A percentile compares a stretch with the other conserved stretches of the same genome.
Conservation (phyloP, 2,888 invertebrate genomes). For the Ecliptopera silaceata region DNA sequence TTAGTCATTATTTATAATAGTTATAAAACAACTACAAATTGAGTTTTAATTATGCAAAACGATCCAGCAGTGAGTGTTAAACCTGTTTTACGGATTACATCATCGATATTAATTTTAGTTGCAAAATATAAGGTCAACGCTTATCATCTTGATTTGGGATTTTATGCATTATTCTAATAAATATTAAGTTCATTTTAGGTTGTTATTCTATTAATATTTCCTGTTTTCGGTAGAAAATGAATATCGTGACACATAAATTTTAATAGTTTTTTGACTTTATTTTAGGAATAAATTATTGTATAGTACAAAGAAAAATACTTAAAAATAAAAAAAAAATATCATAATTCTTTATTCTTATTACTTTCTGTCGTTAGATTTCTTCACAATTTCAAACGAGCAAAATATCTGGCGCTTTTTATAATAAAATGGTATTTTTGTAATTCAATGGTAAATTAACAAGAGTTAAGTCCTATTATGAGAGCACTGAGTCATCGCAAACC, state of each 20-base stretch:
- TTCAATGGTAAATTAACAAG: no score
- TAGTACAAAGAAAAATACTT: no score
- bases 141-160: not conserved
- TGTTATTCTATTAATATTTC: not conserved
- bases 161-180: not conserved
- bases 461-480: not conserved
- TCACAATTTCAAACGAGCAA: no score
- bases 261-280: no score
- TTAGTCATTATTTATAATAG: slow-evolving; percentile 12
- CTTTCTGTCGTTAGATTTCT: no score
- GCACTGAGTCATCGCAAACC: slow-evolving; percentile 16
- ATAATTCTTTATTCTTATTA: no score
- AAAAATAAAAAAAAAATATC: no score
- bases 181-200: not conserved
- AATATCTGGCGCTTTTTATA: no score
- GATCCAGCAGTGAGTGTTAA: slow-evolving; percentile 2
- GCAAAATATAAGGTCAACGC: slow-evolving; percentile 23
- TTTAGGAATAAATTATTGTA: no score
- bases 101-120: slow-evolving; percentile 35
- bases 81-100: slow-evolving; percentile 37
- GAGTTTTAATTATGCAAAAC: slow-evolving; percentile 18
- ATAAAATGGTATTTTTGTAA: no score
- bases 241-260: no score
- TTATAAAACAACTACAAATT: slow-evolving; percentile 13
- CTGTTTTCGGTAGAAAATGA: no score